Conservation (phyloP, 2,113 vertebrate species). For the Morone saxatilis region DNA sequence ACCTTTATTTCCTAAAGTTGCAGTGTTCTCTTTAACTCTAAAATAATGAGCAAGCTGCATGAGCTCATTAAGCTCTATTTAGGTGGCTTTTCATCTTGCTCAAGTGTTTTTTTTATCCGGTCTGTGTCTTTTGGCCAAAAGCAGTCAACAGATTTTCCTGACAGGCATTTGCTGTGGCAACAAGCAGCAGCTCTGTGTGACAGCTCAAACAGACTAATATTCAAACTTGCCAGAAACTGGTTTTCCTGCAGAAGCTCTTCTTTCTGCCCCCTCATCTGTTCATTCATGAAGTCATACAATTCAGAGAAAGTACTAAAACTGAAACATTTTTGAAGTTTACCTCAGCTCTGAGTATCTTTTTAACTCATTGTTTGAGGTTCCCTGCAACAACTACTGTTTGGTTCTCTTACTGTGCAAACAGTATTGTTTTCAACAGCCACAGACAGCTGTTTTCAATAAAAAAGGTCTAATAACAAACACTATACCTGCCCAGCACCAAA, state of each 20-base stretch:
- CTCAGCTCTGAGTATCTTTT: not conserved
- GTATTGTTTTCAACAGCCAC: not conserved
- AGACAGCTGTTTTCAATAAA: not conserved
- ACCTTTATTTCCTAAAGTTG: not conserved
- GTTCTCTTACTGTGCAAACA: not conserved
- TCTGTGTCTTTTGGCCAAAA: slow-evolving; percentile 34
- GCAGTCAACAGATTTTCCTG: slow-evolving; percentile 16
- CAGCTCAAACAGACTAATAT: slow-evolving; percentile 21
- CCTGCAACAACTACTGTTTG: not conserved
- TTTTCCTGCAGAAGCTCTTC: not conserved
- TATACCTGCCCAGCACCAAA: not conserved
- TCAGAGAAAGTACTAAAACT: not conserved
- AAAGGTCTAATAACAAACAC: not conserved
- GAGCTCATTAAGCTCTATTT: not conserved
- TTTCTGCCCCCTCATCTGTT: not conserved
- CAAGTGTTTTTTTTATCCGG: not conserved
- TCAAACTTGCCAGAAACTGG: slow-evolving; percentile 1
- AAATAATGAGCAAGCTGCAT: not conserved
- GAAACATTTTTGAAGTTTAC: not conserved
- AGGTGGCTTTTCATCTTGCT: slow-evolving; percentile 2
- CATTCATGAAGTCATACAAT: not conserved
- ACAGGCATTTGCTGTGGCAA: slow-evolving; percentile 20
- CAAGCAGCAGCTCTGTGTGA: slow-evolving; percentile 23
- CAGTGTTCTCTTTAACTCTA: not conserved
- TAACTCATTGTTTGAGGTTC: not conserved